phyloP scores from a whole-genome alignment of 2,113 vertebrate genomes.

The Arizona elegans region DNA sequence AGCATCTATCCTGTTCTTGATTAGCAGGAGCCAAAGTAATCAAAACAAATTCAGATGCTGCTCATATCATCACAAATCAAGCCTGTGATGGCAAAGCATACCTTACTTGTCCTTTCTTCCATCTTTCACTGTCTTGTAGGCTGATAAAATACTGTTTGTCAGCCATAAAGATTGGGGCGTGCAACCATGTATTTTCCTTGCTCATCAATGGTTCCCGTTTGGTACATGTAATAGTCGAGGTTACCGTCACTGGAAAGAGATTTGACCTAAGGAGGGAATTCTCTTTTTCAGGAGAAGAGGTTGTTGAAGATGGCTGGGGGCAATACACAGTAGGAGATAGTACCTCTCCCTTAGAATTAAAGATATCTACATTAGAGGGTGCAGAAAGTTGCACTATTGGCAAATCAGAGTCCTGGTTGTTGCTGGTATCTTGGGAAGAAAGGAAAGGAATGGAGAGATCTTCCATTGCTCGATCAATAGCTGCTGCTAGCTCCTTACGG shows the following conservation, averaged over 20 bases:
- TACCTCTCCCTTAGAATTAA: conserved; percentile 16
- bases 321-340: background rate
- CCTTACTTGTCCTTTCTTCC: conserved; percentile 49
- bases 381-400: background rate
- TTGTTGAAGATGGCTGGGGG: background rate
- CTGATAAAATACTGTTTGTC: conserved; percentile 51
- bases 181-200: conserved; percentile 50
- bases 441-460: conserved; percentile 23
- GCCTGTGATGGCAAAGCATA: conserved; percentile 21
- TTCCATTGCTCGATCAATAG: conserved; percentile 61
- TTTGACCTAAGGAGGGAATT: conserved; percentile 20
- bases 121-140: conserved; percentile 38
- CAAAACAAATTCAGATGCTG: background rate
- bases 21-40: background rate
- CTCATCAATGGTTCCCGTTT: conserved; percentile 54
- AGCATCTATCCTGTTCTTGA: background rate
- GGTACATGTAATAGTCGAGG: conserved; percentile 8
- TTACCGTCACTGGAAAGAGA: background rate
- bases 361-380: background rate
- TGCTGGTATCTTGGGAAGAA: conserved; percentile 23
- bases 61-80: background rate
- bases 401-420: conserved; percentile 4
- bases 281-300: conserved; percentile 25
- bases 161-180: conserved; percentile 26
- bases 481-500: conserved; percentile 61